These are phyloP conservation scores for Heteromormyrus szaboi DNA, from an alignment of 2,797 vertebrate species.

Conservation along the genomic window DNA sequence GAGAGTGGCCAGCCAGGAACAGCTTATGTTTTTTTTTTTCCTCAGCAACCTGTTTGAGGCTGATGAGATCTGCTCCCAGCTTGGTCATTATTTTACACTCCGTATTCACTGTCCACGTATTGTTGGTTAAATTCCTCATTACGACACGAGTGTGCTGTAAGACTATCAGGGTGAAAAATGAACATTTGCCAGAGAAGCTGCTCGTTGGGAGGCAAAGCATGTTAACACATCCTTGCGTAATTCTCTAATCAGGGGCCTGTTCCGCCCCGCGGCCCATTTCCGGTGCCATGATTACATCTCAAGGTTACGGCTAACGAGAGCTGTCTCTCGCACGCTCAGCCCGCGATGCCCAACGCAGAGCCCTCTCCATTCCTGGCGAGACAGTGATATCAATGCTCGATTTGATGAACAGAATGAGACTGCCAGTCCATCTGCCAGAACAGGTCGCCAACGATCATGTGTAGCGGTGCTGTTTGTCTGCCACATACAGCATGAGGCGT, in stretches of 20 bases:
- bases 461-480: background rate
- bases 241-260: slow-evolving; percentile 63
- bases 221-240: slow-evolving; percentile 56
- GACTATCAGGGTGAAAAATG: background rate
- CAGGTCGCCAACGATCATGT: background rate
- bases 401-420: slow-evolving; percentile 31
- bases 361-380: background rate
- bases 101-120: background rate
- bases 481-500: background rate
- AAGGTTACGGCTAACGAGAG: slow-evolving; percentile 67
- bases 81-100: background rate
- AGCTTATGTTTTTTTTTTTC: background rate
- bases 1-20: background rate
- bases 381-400: slow-evolving; percentile 34
- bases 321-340: slow-evolving; percentile 47
- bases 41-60: background rate
- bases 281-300: slow-evolving; percentile 64
- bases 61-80: background rate
- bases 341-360: slow-evolving; percentile 38
- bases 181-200: slow-evolving; percentile 18
- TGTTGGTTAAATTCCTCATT: background rate
- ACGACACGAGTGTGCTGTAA: background rate
- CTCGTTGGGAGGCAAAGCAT: slow-evolving; percentile 42
- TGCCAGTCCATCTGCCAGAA: slow-evolving; percentile 32
- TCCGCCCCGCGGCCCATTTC: slow-evolving; percentile 52